Base-by-base conservation (phyloP, 2,113 vertebrate genomes). In the Phrynosoma platyrhinos region DNA sequence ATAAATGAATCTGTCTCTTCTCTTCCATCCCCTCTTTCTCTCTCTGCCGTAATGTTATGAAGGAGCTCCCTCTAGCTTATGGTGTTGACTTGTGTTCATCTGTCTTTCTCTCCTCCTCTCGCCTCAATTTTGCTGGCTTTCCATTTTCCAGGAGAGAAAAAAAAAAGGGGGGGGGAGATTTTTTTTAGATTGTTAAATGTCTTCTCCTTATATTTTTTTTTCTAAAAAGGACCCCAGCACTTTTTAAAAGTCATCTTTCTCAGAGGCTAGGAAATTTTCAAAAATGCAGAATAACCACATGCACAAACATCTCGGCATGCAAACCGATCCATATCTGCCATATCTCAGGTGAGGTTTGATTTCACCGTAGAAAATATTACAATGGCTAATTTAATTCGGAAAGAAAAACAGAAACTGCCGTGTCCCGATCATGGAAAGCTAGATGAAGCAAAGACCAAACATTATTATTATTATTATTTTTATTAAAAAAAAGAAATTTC, bases 21-120 rank as follows among this genome's bases (percentile, higher is more conserved):
- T 2, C 23, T 40, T 27, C n/a, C 84, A 23, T 13, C 85, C n/a
- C 4, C 30, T 2, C 86, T 91, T 13, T n/a, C 16, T 7, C 21
- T 36, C 40, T 47, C 83, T n/a, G 53, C 83, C 27, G 68, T 71
- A 80, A 72, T 27, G 23, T 80, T 87, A 87, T 87, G 78, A 87
- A 7, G 66, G 47, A 80, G 85, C 85, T 80, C 85, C 77, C 85
- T 87, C 85, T 96, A 94, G 95, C 95, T 96, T 47, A 91, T 79
- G 68, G 71, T 78, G 72, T 80, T 85, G 86, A 89, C 84, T 85
- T 88, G 40, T 55, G 92, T 87, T 86, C 88, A 92, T 92, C 90
- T 92, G 7, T 53, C 52, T 79, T 18, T 30, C 77, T 76, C 23
- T 42, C 62, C 71, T 9, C 81, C 66, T 58, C 21, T 84, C 81